phyloP scores from a whole-genome alignment of 2,888 invertebrate species.

The Hanleya hanleyi region DNA sequence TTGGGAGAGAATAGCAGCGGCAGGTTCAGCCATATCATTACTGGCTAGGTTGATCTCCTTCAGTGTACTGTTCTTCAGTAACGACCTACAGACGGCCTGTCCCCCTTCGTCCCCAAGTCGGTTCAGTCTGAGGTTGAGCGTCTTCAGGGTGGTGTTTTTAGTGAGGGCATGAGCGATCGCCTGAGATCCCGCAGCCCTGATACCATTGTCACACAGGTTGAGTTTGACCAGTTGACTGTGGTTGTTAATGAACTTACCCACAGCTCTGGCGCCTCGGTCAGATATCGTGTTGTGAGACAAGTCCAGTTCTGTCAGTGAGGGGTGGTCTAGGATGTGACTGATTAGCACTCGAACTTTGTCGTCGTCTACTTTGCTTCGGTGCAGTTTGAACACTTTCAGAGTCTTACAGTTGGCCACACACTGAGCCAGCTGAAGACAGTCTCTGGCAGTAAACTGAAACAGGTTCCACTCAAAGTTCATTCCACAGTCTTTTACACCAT shows the following conservation, averaged over 20 bases:
- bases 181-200: conserved; percentile 70
- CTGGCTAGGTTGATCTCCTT: conserved; percentile 68
- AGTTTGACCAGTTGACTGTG: conserved; percentile 67
- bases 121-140: conserved; percentile 69
- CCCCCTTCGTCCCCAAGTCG: conserved; percentile 73
- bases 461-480: conserved; percentile 75
- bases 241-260: conserved; percentile 73
- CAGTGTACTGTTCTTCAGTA: conserved; percentile 69
- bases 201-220: conserved; percentile 70
- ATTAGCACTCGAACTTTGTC: conserved; percentile 72
- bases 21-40: conserved; percentile 72
- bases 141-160: conserved; percentile 68
- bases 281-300: conserved; percentile 72
- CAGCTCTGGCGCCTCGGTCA: conserved; percentile 72
- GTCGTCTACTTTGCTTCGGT: conserved; percentile 72
- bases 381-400: conserved; percentile 67
- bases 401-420: conserved; percentile 68
- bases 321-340: conserved; percentile 72
- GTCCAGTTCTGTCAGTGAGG: conserved; percentile 68
- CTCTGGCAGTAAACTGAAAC: conserved; percentile 73
- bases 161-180: conserved; percentile 73
- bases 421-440: conserved; percentile 72
- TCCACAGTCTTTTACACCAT: conserved; percentile 73
- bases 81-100: conserved; percentile 69
- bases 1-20: conserved; percentile 69